Percentiles rank a stretch among this genome's conserved stretches.
Conservation (phyloP, 2,797 vertebrate species). For the Coregonus sp. region DNA sequence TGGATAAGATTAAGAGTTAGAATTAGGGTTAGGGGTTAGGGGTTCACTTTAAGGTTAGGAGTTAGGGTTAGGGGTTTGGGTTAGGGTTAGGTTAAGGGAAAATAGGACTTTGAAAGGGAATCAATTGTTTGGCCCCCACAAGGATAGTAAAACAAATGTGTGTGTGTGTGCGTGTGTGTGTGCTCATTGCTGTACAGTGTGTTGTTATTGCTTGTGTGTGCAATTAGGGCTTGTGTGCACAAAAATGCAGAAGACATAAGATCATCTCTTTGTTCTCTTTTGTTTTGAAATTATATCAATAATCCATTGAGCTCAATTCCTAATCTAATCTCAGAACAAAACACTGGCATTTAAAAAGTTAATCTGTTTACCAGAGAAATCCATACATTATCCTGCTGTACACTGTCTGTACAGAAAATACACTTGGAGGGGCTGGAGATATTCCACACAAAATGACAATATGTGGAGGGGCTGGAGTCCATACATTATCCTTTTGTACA, state of each 20-base stretch:
- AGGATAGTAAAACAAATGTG: not conserved
- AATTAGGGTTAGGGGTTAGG: no score
- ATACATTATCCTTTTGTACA: not conserved
- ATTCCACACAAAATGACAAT: not conserved
- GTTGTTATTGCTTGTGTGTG: not conserved
- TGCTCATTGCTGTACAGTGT: not conserved
- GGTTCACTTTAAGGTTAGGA: no score
- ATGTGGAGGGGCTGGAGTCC: not conserved
- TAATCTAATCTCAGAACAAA: not conserved
- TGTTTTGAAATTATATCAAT: not conserved
- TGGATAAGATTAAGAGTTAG: no score
- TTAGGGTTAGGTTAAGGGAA: no score
- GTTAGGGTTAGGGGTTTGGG: no score
- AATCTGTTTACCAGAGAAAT: conserved; percentile 9
- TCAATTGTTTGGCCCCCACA: no score
- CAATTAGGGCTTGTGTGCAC: not conserved
- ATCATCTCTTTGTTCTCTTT: not conserved
- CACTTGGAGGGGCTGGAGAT: not conserved
- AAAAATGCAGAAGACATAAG: not conserved
- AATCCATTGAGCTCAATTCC: not conserved
- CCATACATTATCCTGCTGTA: not conserved
- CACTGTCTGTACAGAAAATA: not conserved
- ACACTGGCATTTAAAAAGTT: conserved; percentile 8
- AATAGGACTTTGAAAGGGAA: no score
- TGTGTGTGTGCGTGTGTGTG: not conserved